Base-by-base conservation (phyloP, 2,797 vertebrate genomes). In the Labroides dimidiatus region DNA sequence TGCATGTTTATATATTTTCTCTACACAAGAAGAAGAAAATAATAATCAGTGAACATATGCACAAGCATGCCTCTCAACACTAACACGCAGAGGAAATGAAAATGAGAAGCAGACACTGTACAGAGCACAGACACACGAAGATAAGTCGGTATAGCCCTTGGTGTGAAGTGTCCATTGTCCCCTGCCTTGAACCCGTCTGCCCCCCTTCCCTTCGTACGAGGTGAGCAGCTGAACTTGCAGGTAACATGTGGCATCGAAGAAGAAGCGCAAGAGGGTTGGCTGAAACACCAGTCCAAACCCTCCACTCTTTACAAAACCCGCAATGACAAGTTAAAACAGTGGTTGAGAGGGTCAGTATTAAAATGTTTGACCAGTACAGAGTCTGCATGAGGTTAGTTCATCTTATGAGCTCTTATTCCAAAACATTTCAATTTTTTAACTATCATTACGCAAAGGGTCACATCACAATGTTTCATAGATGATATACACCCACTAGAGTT, bases 141-240 rank as follows among this genome's bases (percentile, higher is more conserved):
- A 89, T 86, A 85, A 87, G 83, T 91, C 72, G 73, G 86, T 92
- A 84, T 95, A 95, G 94, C 93, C 94, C 94, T 95, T 95, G 86
- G 78, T 93, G 90, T 92, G 91, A 90, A 91, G 87, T 87, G 91
- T 92, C 86, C 83, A 69, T 75, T 65, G 78, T 71, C 72, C 79
- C 61, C 16, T 54, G 2, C 75, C 64, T 50, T 2, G 3, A 37
- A 33, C 69, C 73, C 64, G 1, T 36, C 79, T 60, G 19, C 64
- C 66, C 52, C 56, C 66, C 72, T 49, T 49, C 63, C 78, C 63
- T 64, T 72, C 51, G 7, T 58, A 80, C 51, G 64, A 84, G 79
- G 84, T 72, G 81, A 92, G 87, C 87, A 75, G 87, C 84, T 88
- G 60, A 68, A 88, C 82, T 78, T 64, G 84, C 73, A 83, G 82